Evolutionary conservation across 2,113 vertebrate genomes (phyloP).

Genomic region (Vulpes lagopus): DNA sequence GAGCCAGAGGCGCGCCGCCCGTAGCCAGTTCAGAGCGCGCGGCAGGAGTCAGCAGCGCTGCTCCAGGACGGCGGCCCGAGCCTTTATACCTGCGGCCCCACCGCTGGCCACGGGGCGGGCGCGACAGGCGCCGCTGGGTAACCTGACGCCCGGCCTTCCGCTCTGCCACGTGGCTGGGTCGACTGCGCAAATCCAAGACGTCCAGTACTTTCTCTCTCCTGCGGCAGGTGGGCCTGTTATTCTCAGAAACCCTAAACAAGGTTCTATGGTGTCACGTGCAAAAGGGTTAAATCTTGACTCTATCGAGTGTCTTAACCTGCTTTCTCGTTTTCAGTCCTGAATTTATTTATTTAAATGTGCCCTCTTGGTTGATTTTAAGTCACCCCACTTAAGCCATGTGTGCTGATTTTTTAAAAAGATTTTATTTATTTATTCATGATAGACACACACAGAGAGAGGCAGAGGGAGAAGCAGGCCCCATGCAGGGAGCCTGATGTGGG

Average conservation of each 20-base stretch:
- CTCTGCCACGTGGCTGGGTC: slow-evolving; percentile 65
- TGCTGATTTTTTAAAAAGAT: neutral
- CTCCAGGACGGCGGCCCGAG: neutral
- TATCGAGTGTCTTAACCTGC: neutral
- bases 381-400: neutral
- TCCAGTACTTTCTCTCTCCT: neutral
- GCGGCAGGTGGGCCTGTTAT: neutral
- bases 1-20: neutral
- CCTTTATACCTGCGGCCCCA: slow-evolving; percentile 53
- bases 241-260: neutral
- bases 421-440: too few species aligned
- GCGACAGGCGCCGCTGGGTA: slow-evolving; percentile 14
- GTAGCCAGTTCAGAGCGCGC: neutral
- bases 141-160: slow-evolving; percentile 53
- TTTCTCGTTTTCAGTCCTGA: slow-evolving; percentile 43
- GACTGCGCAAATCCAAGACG: neutral
- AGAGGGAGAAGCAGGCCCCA: too few species aligned
- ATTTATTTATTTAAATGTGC: slow-evolving; percentile 26
- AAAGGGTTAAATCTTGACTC: neutral
- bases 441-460: too few species aligned
- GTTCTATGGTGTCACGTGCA: neutral
- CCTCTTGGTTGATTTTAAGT: slow-evolving; percentile 33
- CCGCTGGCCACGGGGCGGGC: neutral
- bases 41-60: neutral
- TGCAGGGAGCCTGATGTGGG: too few species aligned